A percentile compares a stretch with the other conserved stretches of the same genome.
These are phyloP conservation scores for Salvelinus namaycush DNA, from an alignment of 2,113 vertebrate species.

Conservation along the genomic window DNA sequence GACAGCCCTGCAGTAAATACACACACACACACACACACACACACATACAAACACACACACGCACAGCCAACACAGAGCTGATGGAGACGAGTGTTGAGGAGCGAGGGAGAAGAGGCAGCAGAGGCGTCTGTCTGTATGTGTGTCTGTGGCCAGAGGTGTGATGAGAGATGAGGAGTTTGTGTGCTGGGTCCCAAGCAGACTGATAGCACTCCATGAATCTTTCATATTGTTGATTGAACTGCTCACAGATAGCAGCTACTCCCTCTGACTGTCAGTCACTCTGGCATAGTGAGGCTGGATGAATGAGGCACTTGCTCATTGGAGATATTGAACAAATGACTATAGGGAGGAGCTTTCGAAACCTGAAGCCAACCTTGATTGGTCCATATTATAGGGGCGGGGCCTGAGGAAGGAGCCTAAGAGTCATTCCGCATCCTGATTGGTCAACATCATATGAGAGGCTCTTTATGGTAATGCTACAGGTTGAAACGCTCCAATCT, in stretches of 20 bases:
- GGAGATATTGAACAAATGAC: no score
- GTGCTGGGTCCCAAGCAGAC: slow-evolving; percentile 28
- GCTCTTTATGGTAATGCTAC: background rate
- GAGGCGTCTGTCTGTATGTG: no score
- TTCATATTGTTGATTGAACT: slow-evolving; percentile 52
- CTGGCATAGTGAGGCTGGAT: background rate
- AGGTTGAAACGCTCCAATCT: background rate
- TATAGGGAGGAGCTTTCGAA: background rate
- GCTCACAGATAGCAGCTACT: slow-evolving; percentile 30
- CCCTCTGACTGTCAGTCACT: slow-evolving; percentile 2
- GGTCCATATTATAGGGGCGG: slow-evolving; percentile 27
- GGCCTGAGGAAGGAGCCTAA: slow-evolving; percentile 8
- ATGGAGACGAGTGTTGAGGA: slow-evolving; percentile 16
- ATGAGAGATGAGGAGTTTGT: slow-evolving; percentile 33
- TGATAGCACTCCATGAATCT: slow-evolving; percentile 48
- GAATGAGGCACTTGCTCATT: background rate
- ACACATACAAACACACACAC: background rate
- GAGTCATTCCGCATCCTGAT: background rate
- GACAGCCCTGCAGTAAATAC: slow-evolving; percentile 20
- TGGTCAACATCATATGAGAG: no score
- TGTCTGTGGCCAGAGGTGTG: slow-evolving; percentile 9
- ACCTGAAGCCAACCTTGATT: background rate
- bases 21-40: slow-evolving; percentile 22
- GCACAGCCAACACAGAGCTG: background rate
- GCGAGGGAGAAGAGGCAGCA: slow-evolving; percentile 16